These are phyloP conservation scores for Helostoma temminkii DNA, from an alignment of 2,797 vertebrate species.

Conservation along the genomic window DNA sequence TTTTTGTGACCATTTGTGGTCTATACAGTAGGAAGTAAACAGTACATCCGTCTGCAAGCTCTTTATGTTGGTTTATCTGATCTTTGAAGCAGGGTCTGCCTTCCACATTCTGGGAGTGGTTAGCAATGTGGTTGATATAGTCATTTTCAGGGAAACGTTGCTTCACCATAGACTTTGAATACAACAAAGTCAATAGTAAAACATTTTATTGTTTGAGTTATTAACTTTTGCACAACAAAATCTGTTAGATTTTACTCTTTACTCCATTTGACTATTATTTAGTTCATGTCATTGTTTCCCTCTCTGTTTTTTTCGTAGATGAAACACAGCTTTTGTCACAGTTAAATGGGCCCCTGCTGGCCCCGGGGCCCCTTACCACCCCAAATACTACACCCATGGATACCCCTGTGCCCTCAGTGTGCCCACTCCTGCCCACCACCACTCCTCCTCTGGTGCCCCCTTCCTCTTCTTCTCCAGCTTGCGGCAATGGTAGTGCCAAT, in stretches of 20 bases:
- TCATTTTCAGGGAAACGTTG: constrained; percentile 17
- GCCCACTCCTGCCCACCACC: constrained; percentile 72
- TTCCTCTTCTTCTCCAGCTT: constrained; percentile 75
- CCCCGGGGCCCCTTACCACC: constrained; percentile 71
- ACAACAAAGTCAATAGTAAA: constrained; percentile 40
- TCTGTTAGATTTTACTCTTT: background rate
- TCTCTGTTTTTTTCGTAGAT: constrained; percentile 68
- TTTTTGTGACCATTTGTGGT: constrained; percentile 32
- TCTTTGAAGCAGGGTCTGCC: constrained; percentile 25
- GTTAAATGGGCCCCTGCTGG: constrained; percentile 73
- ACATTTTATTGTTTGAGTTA: constrained; percentile 34
- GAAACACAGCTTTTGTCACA: constrained; percentile 73
- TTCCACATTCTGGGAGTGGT: constrained; percentile 42
- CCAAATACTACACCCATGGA: constrained; percentile 80
- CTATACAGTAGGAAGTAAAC: constrained; percentile 41
- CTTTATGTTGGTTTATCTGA: constrained; percentile 58
- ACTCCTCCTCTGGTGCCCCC: constrained; percentile 66
- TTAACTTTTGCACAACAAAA: constrained; percentile 9
- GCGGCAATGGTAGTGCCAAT: constrained; percentile 58
- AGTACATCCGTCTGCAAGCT: constrained; percentile 28
- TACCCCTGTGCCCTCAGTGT: constrained; percentile 67
- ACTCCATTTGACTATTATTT: constrained; percentile 15
- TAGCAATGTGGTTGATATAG: constrained; percentile 39
- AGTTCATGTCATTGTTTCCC: no score
- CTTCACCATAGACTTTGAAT: constrained; percentile 31